These are phyloP conservation scores for Gila orcuttii DNA, from an alignment of 2,113 vertebrate genomes.

Conservation along the genomic window DNA sequence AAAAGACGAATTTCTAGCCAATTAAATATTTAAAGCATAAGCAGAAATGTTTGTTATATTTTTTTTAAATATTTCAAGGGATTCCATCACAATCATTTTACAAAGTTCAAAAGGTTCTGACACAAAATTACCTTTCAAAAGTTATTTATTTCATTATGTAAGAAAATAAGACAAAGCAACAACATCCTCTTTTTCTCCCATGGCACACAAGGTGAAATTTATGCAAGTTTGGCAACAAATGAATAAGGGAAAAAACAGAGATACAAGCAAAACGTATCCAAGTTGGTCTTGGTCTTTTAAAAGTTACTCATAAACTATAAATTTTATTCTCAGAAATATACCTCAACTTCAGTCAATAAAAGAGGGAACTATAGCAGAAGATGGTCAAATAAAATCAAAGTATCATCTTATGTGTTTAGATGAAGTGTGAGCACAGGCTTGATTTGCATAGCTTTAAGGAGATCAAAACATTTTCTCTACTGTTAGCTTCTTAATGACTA, in stretches of 20 bases:
- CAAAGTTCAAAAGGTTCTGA: too few relatives aligned
- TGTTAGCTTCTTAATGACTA: slow-evolving; percentile 64
- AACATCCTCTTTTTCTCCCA: slow-evolving; percentile 71
- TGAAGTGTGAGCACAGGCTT: slow-evolving; percentile 64
- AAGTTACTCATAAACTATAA: slow-evolving; percentile 53
- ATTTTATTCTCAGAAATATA: slow-evolving; percentile 39
- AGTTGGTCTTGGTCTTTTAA: slow-evolving; percentile 53
- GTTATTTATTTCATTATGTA: slow-evolving; percentile 77
- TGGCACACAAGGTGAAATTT: slow-evolving; percentile 80
- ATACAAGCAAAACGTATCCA: slow-evolving; percentile 54
- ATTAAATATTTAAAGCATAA: too few relatives aligned
- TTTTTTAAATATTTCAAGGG: too few relatives aligned
- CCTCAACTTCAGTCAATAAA: slow-evolving; percentile 50
- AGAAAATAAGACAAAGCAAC: slow-evolving; percentile 80
- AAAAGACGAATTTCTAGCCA: too few relatives aligned
- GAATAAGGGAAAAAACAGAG: slow-evolving; percentile 30
- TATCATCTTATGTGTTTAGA: slow-evolving; percentile 36
- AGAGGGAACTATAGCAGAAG: slow-evolving; percentile 48
- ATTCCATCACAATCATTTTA: too few relatives aligned
- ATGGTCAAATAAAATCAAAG: slow-evolving; percentile 10
- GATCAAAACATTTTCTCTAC: slow-evolving; percentile 60
- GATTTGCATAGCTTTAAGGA: slow-evolving; percentile 79
- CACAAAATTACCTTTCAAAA: slow-evolving; percentile 56
- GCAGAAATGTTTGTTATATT: too few relatives aligned
- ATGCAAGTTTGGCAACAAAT: slow-evolving; percentile 70